These are phyloP conservation scores for Molanna angustata DNA, from an alignment of 2,888 invertebrate genomes.

Conservation along the genomic window DNA sequence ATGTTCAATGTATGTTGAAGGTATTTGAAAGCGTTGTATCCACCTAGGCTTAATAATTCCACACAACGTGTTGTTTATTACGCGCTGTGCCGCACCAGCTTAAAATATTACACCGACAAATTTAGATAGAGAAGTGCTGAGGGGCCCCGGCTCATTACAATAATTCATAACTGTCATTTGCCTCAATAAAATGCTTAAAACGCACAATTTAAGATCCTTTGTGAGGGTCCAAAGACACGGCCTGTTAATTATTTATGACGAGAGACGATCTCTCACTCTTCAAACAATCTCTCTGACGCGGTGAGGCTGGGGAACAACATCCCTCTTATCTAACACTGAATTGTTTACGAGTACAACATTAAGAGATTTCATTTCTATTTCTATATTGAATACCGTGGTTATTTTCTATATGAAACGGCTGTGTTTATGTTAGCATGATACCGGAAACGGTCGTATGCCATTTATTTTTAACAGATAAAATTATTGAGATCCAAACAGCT, in stretches of 20 bases:
- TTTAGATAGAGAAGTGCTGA: conserved; percentile 21
- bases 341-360: too few species aligned
- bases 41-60: conserved; percentile 11
- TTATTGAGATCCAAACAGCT: too few species aligned
- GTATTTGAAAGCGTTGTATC: not conserved
- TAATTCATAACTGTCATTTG: conserved; percentile 22
- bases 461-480: too few species aligned
- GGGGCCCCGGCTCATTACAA: conserved; percentile 14
- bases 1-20: too few species aligned
- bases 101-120: conserved; percentile 18
- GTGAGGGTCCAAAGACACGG: conserved; percentile 11
- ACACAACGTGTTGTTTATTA: conserved; percentile 22
- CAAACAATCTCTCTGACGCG: too few species aligned
- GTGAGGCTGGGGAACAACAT: too few species aligned
- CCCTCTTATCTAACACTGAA: too few species aligned
- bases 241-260: conserved; percentile 13
- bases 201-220: conserved; percentile 19
- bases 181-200: conserved; percentile 23
- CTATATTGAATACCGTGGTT: too few species aligned
- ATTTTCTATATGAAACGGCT: too few species aligned
- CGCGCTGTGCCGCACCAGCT: conserved; percentile 9
- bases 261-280: not conserved
- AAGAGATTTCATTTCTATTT: too few species aligned
- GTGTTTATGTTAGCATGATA: too few species aligned
- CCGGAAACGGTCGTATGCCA: too few species aligned